A percentile compares a stretch with the other conserved stretches of the same genome.
Evolutionary conservation across 2,888 invertebrate species (phyloP).

Genomic region (Ptychoptera contaminata): DNA sequence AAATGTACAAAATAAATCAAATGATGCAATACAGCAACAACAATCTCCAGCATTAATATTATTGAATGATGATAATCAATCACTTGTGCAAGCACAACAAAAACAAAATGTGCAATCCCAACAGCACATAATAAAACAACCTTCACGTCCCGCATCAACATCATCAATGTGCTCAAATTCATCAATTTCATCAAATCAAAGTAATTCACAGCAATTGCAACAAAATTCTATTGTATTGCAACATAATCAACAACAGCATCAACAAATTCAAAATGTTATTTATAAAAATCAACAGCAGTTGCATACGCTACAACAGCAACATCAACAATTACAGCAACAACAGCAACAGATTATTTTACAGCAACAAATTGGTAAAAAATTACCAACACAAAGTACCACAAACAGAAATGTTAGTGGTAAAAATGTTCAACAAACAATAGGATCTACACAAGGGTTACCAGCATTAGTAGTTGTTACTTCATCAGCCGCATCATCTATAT

Average conservation of each 20-base stretch:
- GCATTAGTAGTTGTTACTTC: constrained; percentile 9
- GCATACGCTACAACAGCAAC: constrained; percentile 18
- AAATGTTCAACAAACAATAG: too few relatives aligned
- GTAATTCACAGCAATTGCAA: not conserved
- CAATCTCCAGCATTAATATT: too few relatives aligned
- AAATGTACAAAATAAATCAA: too few relatives aligned
- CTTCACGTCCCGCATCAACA: constrained; percentile 4
- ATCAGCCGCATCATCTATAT: constrained; percentile 12
- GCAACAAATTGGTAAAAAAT: constrained; percentile 27
- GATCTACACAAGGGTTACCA: constrained; percentile 7
- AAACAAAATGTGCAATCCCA: not conserved
- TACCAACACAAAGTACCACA: not conserved
- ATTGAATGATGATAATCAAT: too few relatives aligned
- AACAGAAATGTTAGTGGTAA: constrained; percentile 6
- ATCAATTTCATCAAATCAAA: constrained; percentile 6
- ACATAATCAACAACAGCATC: not conserved
- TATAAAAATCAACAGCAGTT: constrained; percentile 10
- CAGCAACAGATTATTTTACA: constrained; percentile 17
- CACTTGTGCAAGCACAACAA: too few relatives aligned
- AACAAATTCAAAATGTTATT: not conserved
- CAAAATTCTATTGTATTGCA: not conserved
- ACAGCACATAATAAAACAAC: constrained; percentile 11
- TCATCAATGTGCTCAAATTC: constrained; percentile 5
- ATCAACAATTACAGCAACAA: constrained; percentile 4
- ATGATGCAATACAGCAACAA: too few relatives aligned